Evolutionary conservation across 2,888 invertebrate species (phyloP), one percentile per base, ranked within the genome.

Genomic region (Labia minor): DNA sequence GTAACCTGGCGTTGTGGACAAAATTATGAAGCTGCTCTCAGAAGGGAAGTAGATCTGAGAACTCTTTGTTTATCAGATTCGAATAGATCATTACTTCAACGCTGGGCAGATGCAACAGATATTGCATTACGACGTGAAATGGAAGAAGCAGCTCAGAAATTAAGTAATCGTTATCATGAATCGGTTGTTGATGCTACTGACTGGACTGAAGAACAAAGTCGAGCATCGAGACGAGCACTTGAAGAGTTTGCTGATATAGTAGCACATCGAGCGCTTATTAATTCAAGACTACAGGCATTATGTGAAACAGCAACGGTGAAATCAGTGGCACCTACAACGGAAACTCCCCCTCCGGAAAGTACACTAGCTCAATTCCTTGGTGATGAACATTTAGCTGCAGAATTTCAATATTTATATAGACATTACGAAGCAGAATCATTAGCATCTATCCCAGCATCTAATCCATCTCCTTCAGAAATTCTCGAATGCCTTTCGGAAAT

Each of bases 81-180:
- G 21, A 67, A 69, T 63, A 82, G 86, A 70, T 82, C 87, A 1
- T 85, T 85, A 65, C 79, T 89, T 65, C 90, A 90, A 76, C 82
- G 85, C 67, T 89, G 89, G 85, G 85, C 87, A 71, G 88, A 87
- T 74, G 84, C 86, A 1, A 88, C 89, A 37, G 86, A 87, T 74
- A 84, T 86, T 73, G 83, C 84, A 70, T 78, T 91, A 70, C 84
- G 86, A 70, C 82, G 82, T 70, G 88, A 89, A 77, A 85, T 90
- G 83, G 87, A 88, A 72, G 81, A 81, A 67, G 86, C 86, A 67
- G 85, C 88, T 26, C 81, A 82, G 65, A 87, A 88, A 74, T 80
- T 90, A 62, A 86, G 86, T 1, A 81, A 80, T 64, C 81, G 84
- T 68, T 89, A 87, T 77, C 85, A 87, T 73, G 84, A 83, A 68